Conservation (phyloP, 2,888 invertebrate species). For the Ganaspis brasiliensis region DNA sequence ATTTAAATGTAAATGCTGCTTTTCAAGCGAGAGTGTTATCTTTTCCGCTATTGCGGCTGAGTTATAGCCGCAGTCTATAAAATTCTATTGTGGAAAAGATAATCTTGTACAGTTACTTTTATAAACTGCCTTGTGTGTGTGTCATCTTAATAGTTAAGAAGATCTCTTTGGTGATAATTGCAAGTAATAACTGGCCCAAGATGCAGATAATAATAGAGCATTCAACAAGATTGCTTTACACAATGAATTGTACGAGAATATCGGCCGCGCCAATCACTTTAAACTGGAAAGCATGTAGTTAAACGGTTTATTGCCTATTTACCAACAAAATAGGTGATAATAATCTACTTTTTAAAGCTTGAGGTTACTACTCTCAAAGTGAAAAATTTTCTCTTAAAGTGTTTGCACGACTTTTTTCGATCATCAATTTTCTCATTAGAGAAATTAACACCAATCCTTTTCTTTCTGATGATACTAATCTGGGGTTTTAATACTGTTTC, state of each 20-base stretch:
- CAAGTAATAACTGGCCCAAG: conserved; percentile 23
- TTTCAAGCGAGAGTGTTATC: background rate
- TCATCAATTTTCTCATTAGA: no score
- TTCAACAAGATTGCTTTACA: conserved; percentile 14
- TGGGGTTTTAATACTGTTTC: no score
- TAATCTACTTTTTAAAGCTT: background rate
- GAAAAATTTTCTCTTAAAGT: background rate
- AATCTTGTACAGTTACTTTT: conserved; percentile 23
- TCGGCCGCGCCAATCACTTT: conserved; percentile 24
- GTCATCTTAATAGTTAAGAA: conserved; percentile 18
- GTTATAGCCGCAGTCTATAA: background rate
- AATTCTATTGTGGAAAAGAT: conserved; percentile 29
- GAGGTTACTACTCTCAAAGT: background rate
- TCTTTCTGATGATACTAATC: no score
- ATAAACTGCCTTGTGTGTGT: conserved; percentile 13
- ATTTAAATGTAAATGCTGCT: background rate
- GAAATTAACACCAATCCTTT: no score
- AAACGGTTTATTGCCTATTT: conserved; percentile 23
- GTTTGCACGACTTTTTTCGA: background rate
- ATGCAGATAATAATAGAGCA: conserved; percentile 35
- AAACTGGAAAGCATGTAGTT: conserved; percentile 15
- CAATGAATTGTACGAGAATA: conserved; percentile 32
- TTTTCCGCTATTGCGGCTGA: conserved; percentile 20
- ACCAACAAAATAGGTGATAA: background rate
- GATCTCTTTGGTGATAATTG: conserved; percentile 10